Conservation (phyloP, 2,888 invertebrate genomes). For the Chrysolina americana region DNA sequence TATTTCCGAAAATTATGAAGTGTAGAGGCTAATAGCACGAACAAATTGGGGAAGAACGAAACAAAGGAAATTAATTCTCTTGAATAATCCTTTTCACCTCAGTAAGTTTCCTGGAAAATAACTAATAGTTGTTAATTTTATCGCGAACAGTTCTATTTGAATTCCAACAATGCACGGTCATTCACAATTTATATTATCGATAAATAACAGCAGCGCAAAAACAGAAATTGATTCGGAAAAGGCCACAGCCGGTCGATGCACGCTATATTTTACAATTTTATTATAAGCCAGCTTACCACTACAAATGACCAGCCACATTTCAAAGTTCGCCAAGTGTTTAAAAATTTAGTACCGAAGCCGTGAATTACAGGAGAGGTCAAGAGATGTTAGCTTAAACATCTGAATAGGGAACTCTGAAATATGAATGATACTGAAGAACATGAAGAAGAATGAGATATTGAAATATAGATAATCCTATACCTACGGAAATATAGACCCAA, state of each 20-base stretch:
- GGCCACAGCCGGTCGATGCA: conserved; percentile 55
- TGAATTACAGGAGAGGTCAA: conserved; percentile 7
- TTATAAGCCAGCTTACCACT: conserved; percentile 58
- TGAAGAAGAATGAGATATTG: neutral
- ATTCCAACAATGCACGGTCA: conserved; percentile 59
- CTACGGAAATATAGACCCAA: no score
- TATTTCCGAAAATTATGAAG: no score
- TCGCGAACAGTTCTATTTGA: conserved; percentile 54
- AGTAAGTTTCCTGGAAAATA: neutral
- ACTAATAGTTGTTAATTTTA: conserved; percentile 33
- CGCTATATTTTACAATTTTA: conserved; percentile 63
- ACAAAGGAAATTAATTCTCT: no score
- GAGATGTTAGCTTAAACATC: neutral
- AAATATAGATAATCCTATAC: no score
- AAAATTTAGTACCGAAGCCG: conserved; percentile 10
- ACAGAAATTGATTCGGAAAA: conserved; percentile 63
- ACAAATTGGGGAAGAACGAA: no score
- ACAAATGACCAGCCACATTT: conserved; percentile 49
- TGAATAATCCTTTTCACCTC: no score
- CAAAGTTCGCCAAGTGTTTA: conserved; percentile 41
- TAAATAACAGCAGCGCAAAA: conserved; percentile 64
- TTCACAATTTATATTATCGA: conserved; percentile 67
- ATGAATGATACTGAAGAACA: neutral
- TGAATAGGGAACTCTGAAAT: neutral
- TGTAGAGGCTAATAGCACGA: no score